phyloP scores from a whole-genome alignment of 2,888 invertebrate genomes.

The Gastracanthus pulcherrimus region DNA sequence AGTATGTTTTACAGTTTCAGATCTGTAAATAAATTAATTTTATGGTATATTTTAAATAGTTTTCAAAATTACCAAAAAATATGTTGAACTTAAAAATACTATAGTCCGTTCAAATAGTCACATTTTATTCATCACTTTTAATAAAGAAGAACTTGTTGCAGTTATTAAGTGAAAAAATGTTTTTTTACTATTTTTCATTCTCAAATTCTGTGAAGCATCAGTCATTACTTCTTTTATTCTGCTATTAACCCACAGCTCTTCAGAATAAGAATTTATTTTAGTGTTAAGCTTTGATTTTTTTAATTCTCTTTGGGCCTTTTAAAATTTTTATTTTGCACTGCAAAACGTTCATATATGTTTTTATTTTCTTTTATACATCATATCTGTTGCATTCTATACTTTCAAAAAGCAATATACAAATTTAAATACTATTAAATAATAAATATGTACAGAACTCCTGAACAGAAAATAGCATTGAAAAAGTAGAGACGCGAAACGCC shows the following conservation, averaged over 20 bases:
- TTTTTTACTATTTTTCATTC: neutral
- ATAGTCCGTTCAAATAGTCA: no score
- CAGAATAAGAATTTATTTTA: neutral
- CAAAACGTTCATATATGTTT: neutral
- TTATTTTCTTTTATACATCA: constrained; percentile 3
- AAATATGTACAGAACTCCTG: neutral
- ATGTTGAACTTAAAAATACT: no score
- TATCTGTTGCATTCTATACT: constrained; percentile 30
- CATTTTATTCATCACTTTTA: no score
- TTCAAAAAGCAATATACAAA: constrained; percentile 12
- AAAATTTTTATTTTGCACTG: constrained; percentile 23
- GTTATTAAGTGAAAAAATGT: no score
- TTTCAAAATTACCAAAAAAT: no score
- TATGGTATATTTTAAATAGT: no score
- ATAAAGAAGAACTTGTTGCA: no score
- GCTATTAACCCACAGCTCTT: constrained; percentile 42
- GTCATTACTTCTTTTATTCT: constrained; percentile 30
- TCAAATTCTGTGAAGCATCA: neutral
- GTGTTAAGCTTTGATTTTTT: constrained; percentile 22
- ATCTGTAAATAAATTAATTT: no score
- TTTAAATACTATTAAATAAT: no score
- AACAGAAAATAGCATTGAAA: constrained; percentile 6
- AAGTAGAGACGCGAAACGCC: neutral
- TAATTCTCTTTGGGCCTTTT: constrained; percentile 1
- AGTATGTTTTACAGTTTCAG: no score